Evolutionary conservation across 2,797 vertebrate genomes (phyloP).

Genomic region (Denticeps clupeoides): DNA sequence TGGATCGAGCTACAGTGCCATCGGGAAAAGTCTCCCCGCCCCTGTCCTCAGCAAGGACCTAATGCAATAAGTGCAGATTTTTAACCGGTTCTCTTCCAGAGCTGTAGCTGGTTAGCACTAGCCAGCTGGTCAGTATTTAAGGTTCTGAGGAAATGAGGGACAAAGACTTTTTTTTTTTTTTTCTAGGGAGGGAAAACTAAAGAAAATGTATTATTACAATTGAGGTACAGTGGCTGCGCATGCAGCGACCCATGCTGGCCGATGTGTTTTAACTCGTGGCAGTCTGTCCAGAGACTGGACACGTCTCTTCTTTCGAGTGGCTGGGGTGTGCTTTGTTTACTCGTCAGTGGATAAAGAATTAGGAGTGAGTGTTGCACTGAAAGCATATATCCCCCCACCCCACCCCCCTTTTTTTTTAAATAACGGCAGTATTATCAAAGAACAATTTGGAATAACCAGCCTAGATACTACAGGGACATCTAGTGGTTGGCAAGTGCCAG

Average conservation of each 20-base stretch:
- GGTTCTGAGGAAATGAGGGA: constrained; percentile 56
- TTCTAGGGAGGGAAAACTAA: too few relatives aligned
- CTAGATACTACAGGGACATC: constrained; percentile 43
- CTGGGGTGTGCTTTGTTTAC: constrained; percentile 28
- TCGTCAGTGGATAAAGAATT: constrained; percentile 25
- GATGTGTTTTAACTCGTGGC: neutral
- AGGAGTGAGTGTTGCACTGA: constrained; percentile 65
- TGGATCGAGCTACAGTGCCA: constrained; percentile 3
- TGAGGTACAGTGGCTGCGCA: constrained; percentile 20
- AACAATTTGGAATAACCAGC: constrained; percentile 42
- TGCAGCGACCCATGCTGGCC: too few relatives aligned
- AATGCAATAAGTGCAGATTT: constrained; percentile 58
- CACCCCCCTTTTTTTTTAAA: constrained; percentile 46
- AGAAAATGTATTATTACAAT: too few relatives aligned
- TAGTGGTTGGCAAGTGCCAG: constrained; percentile 37
- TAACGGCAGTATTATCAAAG: constrained; percentile 68
- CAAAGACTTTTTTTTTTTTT: constrained; percentile 40
- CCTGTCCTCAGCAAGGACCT: too few relatives aligned
- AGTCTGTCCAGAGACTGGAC: constrained; percentile 1
- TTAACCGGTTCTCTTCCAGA: constrained; percentile 29
- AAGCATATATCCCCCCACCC: too few relatives aligned
- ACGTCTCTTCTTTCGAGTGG: constrained; percentile 1
- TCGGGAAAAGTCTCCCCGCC: constrained; percentile 31
- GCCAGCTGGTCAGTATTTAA: constrained; percentile 70
- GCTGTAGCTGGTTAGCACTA: constrained; percentile 36